Evolutionary conservation across 2,888 invertebrate genomes (phyloP), one percentile per base, ranked within the genome.

Genomic region (Drosophila meridiana): DNA sequence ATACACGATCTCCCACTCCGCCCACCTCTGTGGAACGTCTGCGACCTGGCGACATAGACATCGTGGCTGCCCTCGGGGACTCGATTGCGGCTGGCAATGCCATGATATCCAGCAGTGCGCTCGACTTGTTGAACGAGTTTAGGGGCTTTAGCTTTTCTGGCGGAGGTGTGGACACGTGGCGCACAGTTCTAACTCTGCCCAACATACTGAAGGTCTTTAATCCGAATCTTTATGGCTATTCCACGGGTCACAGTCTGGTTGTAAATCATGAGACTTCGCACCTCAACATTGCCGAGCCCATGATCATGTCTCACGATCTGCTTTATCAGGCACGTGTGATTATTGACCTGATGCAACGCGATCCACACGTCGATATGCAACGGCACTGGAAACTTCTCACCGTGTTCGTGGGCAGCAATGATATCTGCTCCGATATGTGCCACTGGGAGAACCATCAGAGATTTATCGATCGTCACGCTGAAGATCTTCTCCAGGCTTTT

Each of bases 121-220:
- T 93, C 1, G 93, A 95, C 6, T 78, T 94, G 11, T 30, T 90
- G 0, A 91, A 93, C n/a, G 94, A 94, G 79, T 94, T 93, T 84
- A 92, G 94, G 0, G 94, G 94, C 6, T 50, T 94, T 20, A 91
- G 93, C 0, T 94, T 94, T 91, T 91, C 93, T 1, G 93, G 93
- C 40, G 94, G 94, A 76, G 95, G 95, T 0, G 88, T 94, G 79
- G 93, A 90, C 2, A 93, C 92, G 8, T 95, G 95, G 95, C 92
- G 94, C 13, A 90, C 93, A 47, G 94, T 90, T 63, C 73, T 94
- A 0, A 95, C 95, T 0, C 64, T 95, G 42, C 95, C 95, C 8
- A 95, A 95, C 86, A 95, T 95, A 48, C 81, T 95, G 28, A 94
- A 95, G 83, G 94, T 94, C 73, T 96, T 94, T 84, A 96, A 96